Evolutionary conservation across 2,797 vertebrate genomes (phyloP).

Genomic region (Pogoniulus pusillus): DNA sequence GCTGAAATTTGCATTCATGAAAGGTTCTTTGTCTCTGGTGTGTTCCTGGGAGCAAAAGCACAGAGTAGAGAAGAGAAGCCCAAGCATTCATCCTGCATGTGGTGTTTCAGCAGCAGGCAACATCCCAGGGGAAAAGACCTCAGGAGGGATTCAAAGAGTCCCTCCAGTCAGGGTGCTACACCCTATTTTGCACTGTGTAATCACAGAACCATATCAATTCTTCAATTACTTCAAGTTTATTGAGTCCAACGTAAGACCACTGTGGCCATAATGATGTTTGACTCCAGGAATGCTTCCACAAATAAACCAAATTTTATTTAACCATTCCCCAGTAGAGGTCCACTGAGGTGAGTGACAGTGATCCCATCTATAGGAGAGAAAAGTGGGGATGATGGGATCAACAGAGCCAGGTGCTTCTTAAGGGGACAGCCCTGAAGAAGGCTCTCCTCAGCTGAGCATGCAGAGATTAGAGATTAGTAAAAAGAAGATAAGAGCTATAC

Average conservation of each 20-base stretch:
- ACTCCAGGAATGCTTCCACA: neutral
- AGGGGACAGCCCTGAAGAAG: neutral
- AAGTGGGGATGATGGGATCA: neutral
- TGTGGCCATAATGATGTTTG: neutral
- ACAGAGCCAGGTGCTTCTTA: neutral
- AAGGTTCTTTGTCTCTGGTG: neutral
- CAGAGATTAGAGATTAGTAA: neutral
- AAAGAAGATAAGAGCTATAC: no score
- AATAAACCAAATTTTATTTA: neutral
- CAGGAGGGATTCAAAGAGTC: neutral
- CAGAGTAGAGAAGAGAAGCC: neutral
- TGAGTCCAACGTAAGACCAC: no score
- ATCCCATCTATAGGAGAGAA: accelerated
- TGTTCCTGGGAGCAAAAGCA: neutral
- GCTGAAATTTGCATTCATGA: neutral
- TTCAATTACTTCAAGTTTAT: no score
- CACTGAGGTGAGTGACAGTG: neutral
- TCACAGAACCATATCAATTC: no score
- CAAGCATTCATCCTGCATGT: neutral
- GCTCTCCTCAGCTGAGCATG: neutral
- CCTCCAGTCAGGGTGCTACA: accelerated
- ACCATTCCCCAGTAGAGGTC: neutral
- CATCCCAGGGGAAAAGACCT: neutral
- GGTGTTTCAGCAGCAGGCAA: accelerated
- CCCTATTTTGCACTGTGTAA: neutral